These are phyloP conservation scores for Anhinga anhinga DNA, from an alignment of 2,113 vertebrate genomes.

Conservation along the genomic window DNA sequence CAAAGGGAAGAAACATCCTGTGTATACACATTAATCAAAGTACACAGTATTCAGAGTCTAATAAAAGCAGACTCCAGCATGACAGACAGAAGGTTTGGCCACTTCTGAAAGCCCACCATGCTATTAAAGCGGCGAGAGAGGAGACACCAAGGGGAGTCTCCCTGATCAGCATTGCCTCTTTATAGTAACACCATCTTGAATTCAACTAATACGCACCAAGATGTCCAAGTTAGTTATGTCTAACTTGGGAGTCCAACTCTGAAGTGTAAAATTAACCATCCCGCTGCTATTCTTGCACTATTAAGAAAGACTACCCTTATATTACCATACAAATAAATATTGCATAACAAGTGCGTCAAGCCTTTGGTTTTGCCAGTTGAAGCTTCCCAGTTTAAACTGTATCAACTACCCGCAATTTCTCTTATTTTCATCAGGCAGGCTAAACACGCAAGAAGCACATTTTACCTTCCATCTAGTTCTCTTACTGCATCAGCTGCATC, in stretches of 20 bases:
- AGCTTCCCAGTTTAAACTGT: background rate
- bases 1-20: background rate
- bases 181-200: background rate
- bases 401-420: background rate
- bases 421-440: background rate
- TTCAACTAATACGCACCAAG: background rate
- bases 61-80: background rate
- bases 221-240: background rate
- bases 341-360: rapidly evolving
- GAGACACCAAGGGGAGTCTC: background rate
- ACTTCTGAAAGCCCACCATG: background rate
- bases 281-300: no score
- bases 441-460: rapidly evolving
- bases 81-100: background rate
- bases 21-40: background rate
- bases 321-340: rapidly evolving
- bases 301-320: rapidly evolving
- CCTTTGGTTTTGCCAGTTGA: background rate
- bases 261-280: background rate
- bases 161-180: background rate
- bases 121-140: background rate
- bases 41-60: rapidly evolving
- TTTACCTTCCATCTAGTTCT: conserved; percentile 96
- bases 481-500: conserved; percentile 97
- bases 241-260: background rate